These are phyloP conservation scores for Hexactinellida sp. DNA, from an alignment of 37 sponge, comb jelly and placozoan species.

Conservation along the genomic window DNA sequence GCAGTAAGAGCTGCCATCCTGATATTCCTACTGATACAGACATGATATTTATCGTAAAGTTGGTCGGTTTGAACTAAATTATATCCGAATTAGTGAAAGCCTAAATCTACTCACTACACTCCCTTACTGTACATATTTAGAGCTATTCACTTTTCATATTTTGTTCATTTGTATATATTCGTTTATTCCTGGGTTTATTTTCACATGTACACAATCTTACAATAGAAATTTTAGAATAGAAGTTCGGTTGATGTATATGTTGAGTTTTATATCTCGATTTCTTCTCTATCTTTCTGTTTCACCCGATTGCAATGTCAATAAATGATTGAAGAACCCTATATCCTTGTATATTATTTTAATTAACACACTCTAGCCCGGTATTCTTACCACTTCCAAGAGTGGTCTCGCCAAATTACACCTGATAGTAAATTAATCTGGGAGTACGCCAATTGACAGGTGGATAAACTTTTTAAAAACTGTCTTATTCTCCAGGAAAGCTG, in stretches of 20 bases:
- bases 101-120: conserved; percentile 13
- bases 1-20: neutral
- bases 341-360: no score
- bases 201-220: conserved; percentile 9
- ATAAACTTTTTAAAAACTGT: no score
- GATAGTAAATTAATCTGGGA: no score
- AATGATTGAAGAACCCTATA: neutral
- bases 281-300: conserved; percentile 1
- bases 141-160: conserved; percentile 18
- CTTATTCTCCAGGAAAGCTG: no score
- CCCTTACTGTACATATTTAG: neutral
- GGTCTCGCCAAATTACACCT: no score
- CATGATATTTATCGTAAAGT: conserved; percentile 4
- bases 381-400: no score
- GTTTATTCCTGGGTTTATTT: conserved; percentile 16
- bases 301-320: conserved; percentile 16
- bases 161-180: conserved; percentile 18
- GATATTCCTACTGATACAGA: neutral
- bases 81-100: neutral
- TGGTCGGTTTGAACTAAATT: neutral
- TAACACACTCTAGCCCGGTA: no score
- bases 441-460: no score
- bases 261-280: conserved; percentile 17
- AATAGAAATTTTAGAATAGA: conserved; percentile 14
- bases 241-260: neutral